Evolutionary conservation across 2,113 vertebrate genomes (phyloP), one percentile per base, ranked within the genome.

Genomic region (Gallinago paraguaiae): DNA sequence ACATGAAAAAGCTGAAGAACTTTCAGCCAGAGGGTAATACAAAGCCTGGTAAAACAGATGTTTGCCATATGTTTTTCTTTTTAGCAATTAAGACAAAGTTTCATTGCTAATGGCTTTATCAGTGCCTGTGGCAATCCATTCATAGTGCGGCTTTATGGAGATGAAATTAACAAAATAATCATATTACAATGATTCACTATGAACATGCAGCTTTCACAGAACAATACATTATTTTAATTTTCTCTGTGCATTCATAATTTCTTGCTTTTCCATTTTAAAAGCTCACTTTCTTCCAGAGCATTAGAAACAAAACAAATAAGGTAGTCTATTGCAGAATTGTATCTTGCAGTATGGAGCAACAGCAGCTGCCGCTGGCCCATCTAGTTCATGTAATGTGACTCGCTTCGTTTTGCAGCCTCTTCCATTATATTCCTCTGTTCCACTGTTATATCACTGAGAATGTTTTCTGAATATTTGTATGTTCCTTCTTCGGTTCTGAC

Each of bases 91-190:
- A 89, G 28, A 37, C 37, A 17, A 86, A 92, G 30, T 77, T 91
- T 85, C 14, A 17, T 89, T 8, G 18, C 77, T 95, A 93, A 92
- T 93, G 78, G 65, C 82, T 94, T 96, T 92, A 93, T 95, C 91
- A 80, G 83, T 96, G 86, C 96, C 96, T 82, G 77, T 76, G 92
- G 91, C 92, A 82, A 93, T 89, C 53, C 88, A 84, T 91, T 94
- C 77, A 65, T 85, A 70, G n/a, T 69, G 61, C 71, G 74, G 61
- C 57, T 91, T 77, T 91, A 79, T 91, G 86, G 51, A 91, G 53
- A 91, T 84, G 64, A 82, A 91, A 63, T 91, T 92, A 84, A 92
- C n/a, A 92, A 82, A 94, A 79, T 95, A 90, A 96, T 95, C 2
- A 0, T 43, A 50, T 96, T 95, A 91, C 4, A 4, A 11, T 85